phyloP scores from a whole-genome alignment of 2,888 invertebrate species.

The Dusona sp. region DNA sequence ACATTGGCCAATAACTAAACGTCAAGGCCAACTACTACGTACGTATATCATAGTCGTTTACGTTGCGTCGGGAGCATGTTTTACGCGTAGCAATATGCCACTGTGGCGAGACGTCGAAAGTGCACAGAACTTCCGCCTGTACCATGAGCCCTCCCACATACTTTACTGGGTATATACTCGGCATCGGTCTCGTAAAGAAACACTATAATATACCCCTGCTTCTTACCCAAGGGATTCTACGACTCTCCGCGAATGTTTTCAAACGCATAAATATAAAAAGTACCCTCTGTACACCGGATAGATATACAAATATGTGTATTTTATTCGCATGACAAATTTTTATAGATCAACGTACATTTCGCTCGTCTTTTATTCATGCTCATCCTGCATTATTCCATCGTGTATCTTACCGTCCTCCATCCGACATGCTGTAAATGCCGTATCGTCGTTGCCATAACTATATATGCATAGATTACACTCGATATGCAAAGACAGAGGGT shows the following conservation, averaged over 20 bases:
- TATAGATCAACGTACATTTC: constrained; percentile 52
- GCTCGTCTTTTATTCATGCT: constrained; percentile 60
- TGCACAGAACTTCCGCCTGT: constrained; percentile 53
- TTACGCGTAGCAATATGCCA: constrained; percentile 63
- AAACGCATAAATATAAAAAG: constrained; percentile 61
- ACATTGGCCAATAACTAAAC: constrained; percentile 20
- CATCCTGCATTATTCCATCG: constrained; percentile 53
- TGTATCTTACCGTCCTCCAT: constrained; percentile 15
- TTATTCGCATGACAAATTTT: constrained; percentile 67
- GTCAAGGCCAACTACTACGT: constrained; percentile 26
- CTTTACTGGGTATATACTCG: constrained; percentile 28
- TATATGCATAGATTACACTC: constrained; percentile 7
- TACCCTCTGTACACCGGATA: constrained; percentile 1
- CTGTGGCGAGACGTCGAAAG: constrained; percentile 57
- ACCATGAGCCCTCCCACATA: constrained; percentile 2
- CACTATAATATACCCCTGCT: constrained; percentile 49
- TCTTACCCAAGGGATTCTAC: constrained; percentile 52
- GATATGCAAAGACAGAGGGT: constrained; percentile 4
- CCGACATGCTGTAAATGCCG: constrained; percentile 20
- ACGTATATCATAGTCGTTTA: constrained; percentile 30
- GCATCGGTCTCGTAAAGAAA: constrained; percentile 68
- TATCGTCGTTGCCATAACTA: neutral
- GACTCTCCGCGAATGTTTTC: constrained; percentile 60
- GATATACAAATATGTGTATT: constrained; percentile 50
- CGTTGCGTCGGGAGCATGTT: constrained; percentile 40